Base-by-base conservation (phyloP, 2,113 vertebrate genomes). In the Pogona vitticeps region DNA sequence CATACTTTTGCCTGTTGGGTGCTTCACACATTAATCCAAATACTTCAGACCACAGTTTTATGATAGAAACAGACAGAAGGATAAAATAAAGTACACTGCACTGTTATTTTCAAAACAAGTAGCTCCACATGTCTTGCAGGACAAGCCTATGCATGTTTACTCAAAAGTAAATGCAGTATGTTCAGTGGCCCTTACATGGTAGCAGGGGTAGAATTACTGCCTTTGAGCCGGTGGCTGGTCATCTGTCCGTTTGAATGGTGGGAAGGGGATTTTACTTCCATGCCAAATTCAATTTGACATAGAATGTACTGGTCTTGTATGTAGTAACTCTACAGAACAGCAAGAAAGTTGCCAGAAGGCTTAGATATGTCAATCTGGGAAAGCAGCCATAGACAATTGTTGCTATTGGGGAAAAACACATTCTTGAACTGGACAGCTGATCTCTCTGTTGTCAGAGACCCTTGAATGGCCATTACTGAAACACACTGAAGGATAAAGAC, bases 331-430 rank as follows among this genome's bases (percentile, higher is more conserved):
- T 56, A 18, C 0, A 17, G 76, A 23, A 23, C 33, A 46, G 40
- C 88, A 80, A 80, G 61, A 73, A 73, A 93, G 83, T 88, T 1
- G 46, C 13, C 7, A 15, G 2, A 73, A 72, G 65, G 67, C 65
- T 85, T 46, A 89, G 84, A 40, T 91, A 77, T 87, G 86, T 76
- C 28, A 33, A 76, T 70, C 73, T 0, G 1, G 73, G 82, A 93
- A 70, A 42, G 79, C 87, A 90, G 83, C 73, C 0, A 0, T 2
- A n/a, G 46, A 23, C 65, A 14, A 61, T 71, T 73, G 12, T 81
- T 95, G 87, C 81, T 28, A 1, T 68, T 87, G 86, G 18, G 63
- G 20, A 12, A 10, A 83, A 92, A 93, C 94, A 33, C 61, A 65
- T 92, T 93, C 79, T 90, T 0, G 0, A 91, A 72, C 75, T 90